A percentile compares a stretch with the other conserved stretches of the same genome.
These are phyloP conservation scores for Eriosoma lanigerum DNA, from an alignment of 1,140 invertebrate genomes.

Conservation along the genomic window DNA sequence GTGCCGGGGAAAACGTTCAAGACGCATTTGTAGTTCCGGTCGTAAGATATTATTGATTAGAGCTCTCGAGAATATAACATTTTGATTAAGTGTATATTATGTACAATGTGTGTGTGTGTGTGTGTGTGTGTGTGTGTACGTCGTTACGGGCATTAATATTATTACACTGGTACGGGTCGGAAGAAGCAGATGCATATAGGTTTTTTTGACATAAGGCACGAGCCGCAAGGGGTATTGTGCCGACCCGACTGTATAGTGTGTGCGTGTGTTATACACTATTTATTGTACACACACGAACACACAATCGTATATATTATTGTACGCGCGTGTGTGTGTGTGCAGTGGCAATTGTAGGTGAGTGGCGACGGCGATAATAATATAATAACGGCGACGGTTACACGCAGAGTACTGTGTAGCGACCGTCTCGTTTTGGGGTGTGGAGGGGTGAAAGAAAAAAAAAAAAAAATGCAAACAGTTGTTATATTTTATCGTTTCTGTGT, in stretches of 20 bases:
- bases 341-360: constrained; percentile 16
- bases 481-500: not conserved
- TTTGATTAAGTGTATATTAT: constrained; percentile 45
- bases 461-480: constrained; percentile 36
- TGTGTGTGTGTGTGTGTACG: not conserved
- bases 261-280: constrained; percentile 26
- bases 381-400: not conserved
- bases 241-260: not conserved
- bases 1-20: not conserved
- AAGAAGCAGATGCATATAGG: constrained; percentile 47
- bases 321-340: not conserved
- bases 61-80: not conserved
- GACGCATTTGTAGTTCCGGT: constrained; percentile 14
- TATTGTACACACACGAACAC: not conserved
- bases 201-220: constrained; percentile 52
- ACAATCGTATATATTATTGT: not conserved
- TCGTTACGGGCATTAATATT: constrained; percentile 13
- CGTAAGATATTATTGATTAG: constrained; percentile 23
- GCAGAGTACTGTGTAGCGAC: not conserved
- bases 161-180: constrained; percentile 21
- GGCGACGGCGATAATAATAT: not conserved
- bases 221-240: constrained; percentile 44
- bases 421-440: not conserved
- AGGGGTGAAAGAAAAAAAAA: not conserved
- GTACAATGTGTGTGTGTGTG: not conserved